Conservation (phyloP, 2,797 vertebrate genomes). For the Nannoperca obscura region DNA sequence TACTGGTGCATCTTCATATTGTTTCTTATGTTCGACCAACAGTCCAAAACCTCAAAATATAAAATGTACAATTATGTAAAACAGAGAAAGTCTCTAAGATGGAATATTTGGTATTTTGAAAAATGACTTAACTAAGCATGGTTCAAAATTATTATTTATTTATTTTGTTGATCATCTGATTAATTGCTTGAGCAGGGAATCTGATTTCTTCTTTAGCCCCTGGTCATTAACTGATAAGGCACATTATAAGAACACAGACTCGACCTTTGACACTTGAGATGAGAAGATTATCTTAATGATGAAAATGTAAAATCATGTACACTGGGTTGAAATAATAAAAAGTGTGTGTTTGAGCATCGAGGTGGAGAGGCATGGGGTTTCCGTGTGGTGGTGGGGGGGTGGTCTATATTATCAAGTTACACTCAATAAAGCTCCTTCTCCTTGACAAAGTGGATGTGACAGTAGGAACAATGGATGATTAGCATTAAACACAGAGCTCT, state of each 20-base stretch:
- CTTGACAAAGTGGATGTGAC: constrained; percentile 51
- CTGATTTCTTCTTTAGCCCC: not conserved
- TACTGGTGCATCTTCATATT: no score
- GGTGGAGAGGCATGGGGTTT: not conserved
- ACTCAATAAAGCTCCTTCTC: constrained; percentile 32
- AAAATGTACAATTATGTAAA: not conserved
- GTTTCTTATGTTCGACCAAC: no score
- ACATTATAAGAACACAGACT: not conserved
- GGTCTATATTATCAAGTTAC: constrained; percentile 45
- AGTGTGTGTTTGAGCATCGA: not conserved
- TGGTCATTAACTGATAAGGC: not conserved
- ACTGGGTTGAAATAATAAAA: not conserved
- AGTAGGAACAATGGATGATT: constrained; percentile 42
- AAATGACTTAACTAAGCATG: not conserved
- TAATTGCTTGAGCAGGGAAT: not conserved
- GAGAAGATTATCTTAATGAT: not conserved
- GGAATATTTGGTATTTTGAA: not conserved
- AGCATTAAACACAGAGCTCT: constrained; percentile 36
- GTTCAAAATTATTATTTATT: not conserved
- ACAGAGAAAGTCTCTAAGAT: not conserved
- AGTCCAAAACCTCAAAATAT: not conserved
- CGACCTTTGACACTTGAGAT: not conserved
- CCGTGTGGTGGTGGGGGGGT: not conserved
- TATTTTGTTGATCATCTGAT: not conserved
- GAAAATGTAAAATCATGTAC: not conserved